Evolutionary conservation across 2,888 invertebrate species (phyloP).

Genomic region (Eristalinus sepulchralis): DNA sequence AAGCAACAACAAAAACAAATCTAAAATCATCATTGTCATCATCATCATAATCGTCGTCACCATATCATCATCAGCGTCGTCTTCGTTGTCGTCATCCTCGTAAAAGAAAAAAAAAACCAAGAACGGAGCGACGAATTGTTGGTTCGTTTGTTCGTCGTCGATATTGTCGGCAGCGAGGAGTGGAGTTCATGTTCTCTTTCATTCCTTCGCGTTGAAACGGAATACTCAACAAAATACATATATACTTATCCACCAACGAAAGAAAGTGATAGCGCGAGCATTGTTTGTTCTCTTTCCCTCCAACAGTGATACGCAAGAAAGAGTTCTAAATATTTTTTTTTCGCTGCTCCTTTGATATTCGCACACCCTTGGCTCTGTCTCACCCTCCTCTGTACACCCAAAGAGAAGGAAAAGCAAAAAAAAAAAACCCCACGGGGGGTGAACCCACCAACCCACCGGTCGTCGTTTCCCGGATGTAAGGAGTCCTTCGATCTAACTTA

Average conservation of each 20-base stretch:
- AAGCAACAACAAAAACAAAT: conserved; percentile 64
- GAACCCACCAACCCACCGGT: not conserved
- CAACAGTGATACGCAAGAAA: conserved; percentile 11
- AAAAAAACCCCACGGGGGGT: not conserved
- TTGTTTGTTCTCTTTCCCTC: not conserved
- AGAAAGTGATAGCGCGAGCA: conserved; percentile 18
- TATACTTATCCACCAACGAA: conserved; percentile 4
- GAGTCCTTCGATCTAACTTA: conserved; percentile 30
- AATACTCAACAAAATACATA: conserved; percentile 5
- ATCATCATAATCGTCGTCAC: conserved; percentile 18
- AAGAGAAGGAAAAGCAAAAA: not conserved
- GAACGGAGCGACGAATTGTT: not conserved
- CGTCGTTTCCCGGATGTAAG: conserved; percentile 14
- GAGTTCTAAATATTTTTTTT: conserved; percentile 22
- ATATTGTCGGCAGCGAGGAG: conserved; percentile 20
- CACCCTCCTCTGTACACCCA: not conserved
- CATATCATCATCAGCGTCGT: conserved; percentile 3
- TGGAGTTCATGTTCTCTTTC: conserved; percentile 36
- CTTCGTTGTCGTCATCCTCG: conserved; percentile 16
- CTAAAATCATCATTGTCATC: conserved; percentile 55
- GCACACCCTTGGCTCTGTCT: conserved; percentile 18
- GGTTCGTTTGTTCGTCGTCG: conserved; percentile 12
- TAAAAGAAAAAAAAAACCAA: not conserved
- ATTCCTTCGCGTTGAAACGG: conserved; percentile 22
- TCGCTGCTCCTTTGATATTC: conserved; percentile 47